These are phyloP conservation scores for Carpatolechia fugitivella DNA, from an alignment of 2,888 invertebrate genomes.

Conservation along the genomic window DNA sequence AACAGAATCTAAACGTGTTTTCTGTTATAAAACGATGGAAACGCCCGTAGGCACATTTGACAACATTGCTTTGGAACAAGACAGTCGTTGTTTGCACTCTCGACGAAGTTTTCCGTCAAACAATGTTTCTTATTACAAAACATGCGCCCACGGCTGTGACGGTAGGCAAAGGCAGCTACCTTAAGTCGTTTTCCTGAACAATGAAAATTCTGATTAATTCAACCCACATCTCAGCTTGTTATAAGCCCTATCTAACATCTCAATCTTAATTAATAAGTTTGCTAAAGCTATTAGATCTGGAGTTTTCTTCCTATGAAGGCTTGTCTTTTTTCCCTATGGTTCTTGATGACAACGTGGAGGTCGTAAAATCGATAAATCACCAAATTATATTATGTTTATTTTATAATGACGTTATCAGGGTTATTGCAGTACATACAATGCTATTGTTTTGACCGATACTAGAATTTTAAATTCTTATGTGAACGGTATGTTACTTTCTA, in stretches of 20 bases:
- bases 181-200: conserved; percentile 25
- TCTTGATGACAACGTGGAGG: no score
- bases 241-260: no score
- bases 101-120: conserved; percentile 54
- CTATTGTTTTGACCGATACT: conserved; percentile 51
- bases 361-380: no score
- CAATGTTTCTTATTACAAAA: conserved; percentile 59
- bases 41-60: conserved; percentile 2
- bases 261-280: no score
- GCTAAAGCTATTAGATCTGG: no score
- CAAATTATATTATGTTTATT: no score
- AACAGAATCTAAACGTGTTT: background rate
- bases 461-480: conserved; percentile 34
- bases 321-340: no score
- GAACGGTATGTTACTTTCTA: conserved; percentile 49
- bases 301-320: no score
- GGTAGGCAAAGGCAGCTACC: conserved; percentile 9
- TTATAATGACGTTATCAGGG: conserved; percentile 34
- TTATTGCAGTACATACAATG: conserved; percentile 44
- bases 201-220: conserved; percentile 16
- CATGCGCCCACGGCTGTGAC: conserved; percentile 30
- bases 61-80: conserved; percentile 42
- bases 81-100: conserved; percentile 45
- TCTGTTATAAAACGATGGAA: conserved; percentile 7
- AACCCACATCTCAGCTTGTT: background rate